Evolutionary conservation across 1,140 invertebrate species (phyloP).

Genomic region (Lepidotrigona ventralis): DNA sequence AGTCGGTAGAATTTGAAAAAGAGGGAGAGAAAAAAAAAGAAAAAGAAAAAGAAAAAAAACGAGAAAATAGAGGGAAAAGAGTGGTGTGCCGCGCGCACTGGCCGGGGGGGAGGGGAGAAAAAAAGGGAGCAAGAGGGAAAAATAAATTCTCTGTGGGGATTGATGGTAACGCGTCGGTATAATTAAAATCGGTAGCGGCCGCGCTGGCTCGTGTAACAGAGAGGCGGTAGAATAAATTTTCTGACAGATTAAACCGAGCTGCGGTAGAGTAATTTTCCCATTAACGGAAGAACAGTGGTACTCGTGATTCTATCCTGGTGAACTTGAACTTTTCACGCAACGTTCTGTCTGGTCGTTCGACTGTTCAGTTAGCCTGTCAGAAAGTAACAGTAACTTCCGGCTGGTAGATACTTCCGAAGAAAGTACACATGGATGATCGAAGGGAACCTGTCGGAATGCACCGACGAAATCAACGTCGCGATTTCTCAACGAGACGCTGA

Average conservation of each 20-base stretch:
- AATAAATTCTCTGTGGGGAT: constrained; percentile 24
- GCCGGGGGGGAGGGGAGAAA: not conserved
- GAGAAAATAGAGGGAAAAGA: not conserved
- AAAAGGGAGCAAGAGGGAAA: not conserved
- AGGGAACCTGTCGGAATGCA: not conserved
- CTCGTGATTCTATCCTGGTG: not conserved
- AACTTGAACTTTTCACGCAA: constrained; percentile 10
- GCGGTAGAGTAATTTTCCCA: constrained; percentile 15
- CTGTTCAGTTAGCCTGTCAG: not conserved
- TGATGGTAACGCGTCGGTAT: constrained; percentile 28
- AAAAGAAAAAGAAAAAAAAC: too few relatives aligned
- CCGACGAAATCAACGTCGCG: not conserved
- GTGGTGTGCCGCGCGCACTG: not conserved
- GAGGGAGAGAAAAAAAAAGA: not conserved
- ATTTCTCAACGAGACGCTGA: not conserved
- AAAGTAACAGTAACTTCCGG: not conserved
- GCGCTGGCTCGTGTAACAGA: not conserved
- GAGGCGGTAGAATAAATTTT: constrained; percentile 53
- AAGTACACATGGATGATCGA: not conserved
- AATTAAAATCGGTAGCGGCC: constrained; percentile 44
- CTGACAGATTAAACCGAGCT: constrained; percentile 43
- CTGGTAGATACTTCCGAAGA: too few relatives aligned
- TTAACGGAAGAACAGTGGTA: constrained; percentile 26
- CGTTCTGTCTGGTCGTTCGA: not conserved
- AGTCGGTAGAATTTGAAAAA: not conserved